phyloP scores from a whole-genome alignment of 2,113 vertebrate species.

The western clawed frog (Xenopus tropicalis) region UCB_Xtro_10.0 CM004450.2:2084501-2085000 shows the following conservation, averaged over 20 bases:
- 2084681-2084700: neutral
- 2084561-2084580: too few relatives aligned
- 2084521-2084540: too few relatives aligned
- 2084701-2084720: conserved; percentile 1
- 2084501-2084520: too few relatives aligned
- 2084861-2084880: neutral
- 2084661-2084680: neutral
- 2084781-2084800: conserved; percentile 12
- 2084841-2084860: conserved; percentile 14
- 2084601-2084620: too few relatives aligned
- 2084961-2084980: neutral
- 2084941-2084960: conserved; percentile 17
- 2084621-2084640: neutral
- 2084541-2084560: too few relatives aligned
- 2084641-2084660: neutral
- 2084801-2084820: neutral
- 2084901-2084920: conserved; percentile 11
- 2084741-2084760: neutral
- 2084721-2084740: neutral
- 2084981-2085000: neutral
- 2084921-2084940: conserved; percentile 5
- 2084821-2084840: conserved; percentile 7
- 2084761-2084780: too few relatives aligned
- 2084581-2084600: too few relatives aligned
- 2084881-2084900: neutral